Evolutionary conservation across 1,140 invertebrate species (phyloP).

Genomic region (Tigriopus japonicus): DNA sequence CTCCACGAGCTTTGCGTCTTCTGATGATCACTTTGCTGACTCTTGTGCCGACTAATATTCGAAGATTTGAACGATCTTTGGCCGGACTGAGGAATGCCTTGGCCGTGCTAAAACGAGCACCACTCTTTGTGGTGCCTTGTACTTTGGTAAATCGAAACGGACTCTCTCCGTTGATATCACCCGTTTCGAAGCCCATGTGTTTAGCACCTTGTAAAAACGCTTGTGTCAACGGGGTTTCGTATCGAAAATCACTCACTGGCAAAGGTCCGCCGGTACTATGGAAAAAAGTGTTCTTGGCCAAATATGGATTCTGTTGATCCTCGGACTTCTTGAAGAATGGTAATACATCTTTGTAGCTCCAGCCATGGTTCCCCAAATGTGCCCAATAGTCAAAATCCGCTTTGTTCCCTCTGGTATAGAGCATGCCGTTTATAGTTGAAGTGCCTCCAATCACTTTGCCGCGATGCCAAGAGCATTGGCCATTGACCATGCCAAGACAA

Average conservation of each 20-base stretch:
- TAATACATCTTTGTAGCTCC: constrained; percentile 43
- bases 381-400: constrained; percentile 57
- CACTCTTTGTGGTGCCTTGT: constrained; percentile 60
- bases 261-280: constrained; percentile 47
- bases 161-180: constrained; percentile 47
- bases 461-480: constrained; percentile 16
- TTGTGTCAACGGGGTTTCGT: background rate
- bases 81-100: constrained; percentile 44
- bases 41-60: constrained; percentile 53
- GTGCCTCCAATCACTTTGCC: constrained; percentile 71
- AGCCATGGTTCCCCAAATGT: constrained; percentile 41
- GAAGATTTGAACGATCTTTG: constrained; percentile 44
- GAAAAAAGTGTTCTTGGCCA: constrained; percentile 36
- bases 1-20: no score
- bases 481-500: background rate
- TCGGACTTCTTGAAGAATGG: constrained; percentile 22
- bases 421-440: constrained; percentile 59
- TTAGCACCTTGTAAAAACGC: constrained; percentile 24
- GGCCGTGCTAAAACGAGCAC: constrained; percentile 49
- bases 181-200: constrained; percentile 48
- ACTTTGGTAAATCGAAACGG: constrained; percentile 50
- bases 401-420: constrained; percentile 59
- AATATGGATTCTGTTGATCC: constrained; percentile 19
- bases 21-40: constrained; percentile 35
- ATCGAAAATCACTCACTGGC: constrained; percentile 36